phyloP scores from a whole-genome alignment of 2,888 invertebrate species.

The Anagyrus pseudococci region DNA sequence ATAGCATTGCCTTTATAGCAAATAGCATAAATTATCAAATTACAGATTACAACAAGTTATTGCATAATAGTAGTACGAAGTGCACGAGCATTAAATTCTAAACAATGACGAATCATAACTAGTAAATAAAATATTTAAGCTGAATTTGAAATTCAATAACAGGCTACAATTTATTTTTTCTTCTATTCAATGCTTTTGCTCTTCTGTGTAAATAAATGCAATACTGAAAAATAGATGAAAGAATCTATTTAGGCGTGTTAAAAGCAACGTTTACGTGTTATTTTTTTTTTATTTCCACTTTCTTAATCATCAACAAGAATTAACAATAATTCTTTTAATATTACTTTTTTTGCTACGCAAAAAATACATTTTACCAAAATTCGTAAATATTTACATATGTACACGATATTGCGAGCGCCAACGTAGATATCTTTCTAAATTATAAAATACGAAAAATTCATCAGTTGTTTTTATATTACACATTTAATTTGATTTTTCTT shows the following conservation, averaged over 20 bases:
- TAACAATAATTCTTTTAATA: conserved; percentile 23
- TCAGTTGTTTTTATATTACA: not conserved
- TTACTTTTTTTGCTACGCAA: conserved; percentile 17
- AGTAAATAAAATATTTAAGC: conserved; percentile 11
- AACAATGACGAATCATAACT: conserved; percentile 5
- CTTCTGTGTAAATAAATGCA: conserved; percentile 35
- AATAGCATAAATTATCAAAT: conserved; percentile 32
- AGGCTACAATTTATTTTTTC: not conserved
- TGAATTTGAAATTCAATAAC: not conserved
- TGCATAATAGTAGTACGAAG: conserved; percentile 24
- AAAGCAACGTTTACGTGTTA: conserved; percentile 22
- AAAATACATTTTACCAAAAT: conserved; percentile 27
- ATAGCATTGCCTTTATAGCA: conserved; percentile 37
- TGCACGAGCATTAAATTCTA: conserved; percentile 30
- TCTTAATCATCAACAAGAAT: conserved; percentile 34
- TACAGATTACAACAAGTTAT: conserved; percentile 17
- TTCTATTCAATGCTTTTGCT: conserved; percentile 27
- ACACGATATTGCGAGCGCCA: conserved; percentile 35
- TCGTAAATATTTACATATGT: conserved; percentile 36
- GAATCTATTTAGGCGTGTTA: conserved; percentile 28
- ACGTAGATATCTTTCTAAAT: conserved; percentile 19
- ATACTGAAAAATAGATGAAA: conserved; percentile 34
- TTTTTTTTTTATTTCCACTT: conserved; percentile 14
- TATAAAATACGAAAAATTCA: conserved; percentile 5
- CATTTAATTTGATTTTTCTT: not conserved